Percentiles rank a stretch among this genome's conserved stretches.
phyloP scores from a whole-genome alignment of 2,888 invertebrate species.

The Ichneumoninae sp. region DNA sequence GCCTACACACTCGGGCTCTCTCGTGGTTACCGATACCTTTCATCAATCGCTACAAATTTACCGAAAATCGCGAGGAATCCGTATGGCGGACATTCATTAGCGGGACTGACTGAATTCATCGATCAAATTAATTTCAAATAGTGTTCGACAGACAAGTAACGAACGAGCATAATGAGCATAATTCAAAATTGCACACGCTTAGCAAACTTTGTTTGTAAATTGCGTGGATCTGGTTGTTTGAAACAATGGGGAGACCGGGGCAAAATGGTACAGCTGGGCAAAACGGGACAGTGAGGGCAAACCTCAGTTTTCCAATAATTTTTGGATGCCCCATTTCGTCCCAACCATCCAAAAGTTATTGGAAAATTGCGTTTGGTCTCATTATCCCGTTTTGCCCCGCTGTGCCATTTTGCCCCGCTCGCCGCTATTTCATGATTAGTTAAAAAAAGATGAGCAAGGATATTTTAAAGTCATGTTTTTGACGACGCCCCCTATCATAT shows the following conservation, averaged over 20 bases:
- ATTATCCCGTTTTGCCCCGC: too few relatives aligned
- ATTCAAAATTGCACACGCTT: background rate
- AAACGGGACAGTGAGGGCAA: too few relatives aligned
- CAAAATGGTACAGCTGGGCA: too few relatives aligned
- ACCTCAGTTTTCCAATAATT: too few relatives aligned
- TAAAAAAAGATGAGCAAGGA: background rate
- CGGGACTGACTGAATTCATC: background rate
- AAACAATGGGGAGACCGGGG: too few relatives aligned
- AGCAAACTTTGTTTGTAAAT: too few relatives aligned
- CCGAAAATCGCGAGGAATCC: conserved; percentile 12
- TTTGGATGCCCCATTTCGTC: too few relatives aligned
- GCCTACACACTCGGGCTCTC: background rate
- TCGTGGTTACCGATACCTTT: conserved; percentile 40
- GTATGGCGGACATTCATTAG: background rate
- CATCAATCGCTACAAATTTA: conserved; percentile 22
- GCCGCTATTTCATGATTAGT: background rate
- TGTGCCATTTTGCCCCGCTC: too few relatives aligned
- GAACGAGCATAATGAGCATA: background rate
- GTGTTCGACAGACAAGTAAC: background rate
- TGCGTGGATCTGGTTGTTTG: too few relatives aligned
- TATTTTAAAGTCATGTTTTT: background rate
- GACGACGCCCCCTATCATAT: background rate
- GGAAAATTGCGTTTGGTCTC: too few relatives aligned
- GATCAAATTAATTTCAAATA: background rate
- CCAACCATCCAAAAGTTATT: too few relatives aligned